Evolutionary conservation across 2,797 vertebrate species (phyloP).

Genomic region (Danionella dracula): DNA sequence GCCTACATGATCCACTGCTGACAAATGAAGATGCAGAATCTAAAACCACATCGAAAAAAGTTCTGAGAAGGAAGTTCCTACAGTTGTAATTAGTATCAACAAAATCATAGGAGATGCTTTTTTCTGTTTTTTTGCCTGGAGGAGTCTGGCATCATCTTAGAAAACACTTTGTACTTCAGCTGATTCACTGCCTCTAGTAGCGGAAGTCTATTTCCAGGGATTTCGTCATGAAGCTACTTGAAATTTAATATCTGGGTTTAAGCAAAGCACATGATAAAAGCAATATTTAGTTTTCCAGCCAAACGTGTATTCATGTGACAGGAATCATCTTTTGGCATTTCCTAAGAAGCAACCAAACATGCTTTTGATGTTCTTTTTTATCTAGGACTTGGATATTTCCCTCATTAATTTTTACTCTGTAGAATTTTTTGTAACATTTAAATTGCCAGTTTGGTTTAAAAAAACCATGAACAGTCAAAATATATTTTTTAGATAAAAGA

Average conservation of each 20-base stretch:
- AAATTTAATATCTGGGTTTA: neutral
- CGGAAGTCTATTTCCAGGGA: neutral
- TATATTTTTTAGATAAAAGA: no score
- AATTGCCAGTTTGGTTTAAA: no score
- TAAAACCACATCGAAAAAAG: neutral
- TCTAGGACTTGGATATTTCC: neutral
- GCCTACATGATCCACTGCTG: conserved; percentile 14
- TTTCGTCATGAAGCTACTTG: neutral
- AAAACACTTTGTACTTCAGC: conserved; percentile 1
- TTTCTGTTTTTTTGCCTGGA: conserved; percentile 15
- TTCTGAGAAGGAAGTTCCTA: conserved; percentile 11
- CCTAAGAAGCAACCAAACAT: neutral
- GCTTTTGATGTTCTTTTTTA: neutral
- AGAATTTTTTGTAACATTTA: no score
- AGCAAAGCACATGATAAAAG: neutral
- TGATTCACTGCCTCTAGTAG: neutral
- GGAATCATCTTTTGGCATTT: neutral
- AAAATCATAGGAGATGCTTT: conserved; percentile 20
- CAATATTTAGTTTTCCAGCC: neutral
- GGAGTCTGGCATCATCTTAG: neutral
- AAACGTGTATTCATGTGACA: neutral
- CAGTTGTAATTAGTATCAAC: conserved; percentile 15
- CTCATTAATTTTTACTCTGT: no score
- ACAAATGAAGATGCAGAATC: conserved; percentile 19
- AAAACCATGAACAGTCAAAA: no score